A percentile compares a stretch with the other conserved stretches of the same genome.
These are phyloP conservation scores for Lacerta agilis DNA, from an alignment of 2,797 vertebrate species.

Conservation along the genomic window DNA sequence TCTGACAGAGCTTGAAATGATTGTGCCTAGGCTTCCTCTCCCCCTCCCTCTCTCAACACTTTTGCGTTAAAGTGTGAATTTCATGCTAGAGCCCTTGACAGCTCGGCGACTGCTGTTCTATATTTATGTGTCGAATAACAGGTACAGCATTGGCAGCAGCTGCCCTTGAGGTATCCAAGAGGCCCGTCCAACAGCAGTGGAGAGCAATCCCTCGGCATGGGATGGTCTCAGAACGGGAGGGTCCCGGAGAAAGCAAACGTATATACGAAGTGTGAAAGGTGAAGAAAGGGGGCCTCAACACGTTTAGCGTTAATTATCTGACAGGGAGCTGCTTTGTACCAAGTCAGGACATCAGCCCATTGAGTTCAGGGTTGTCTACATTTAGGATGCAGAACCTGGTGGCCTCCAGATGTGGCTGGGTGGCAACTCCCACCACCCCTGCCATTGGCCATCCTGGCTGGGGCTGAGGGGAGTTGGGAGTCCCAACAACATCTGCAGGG, in stretches of 20 bases:
- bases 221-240: background rate
- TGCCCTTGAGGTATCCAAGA: conserved; percentile 12
- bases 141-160: conserved; percentile 25
- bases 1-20: conserved; percentile 62
- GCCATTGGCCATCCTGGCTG: too few relatives aligned
- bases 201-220: conserved; percentile 31
- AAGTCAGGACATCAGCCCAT: background rate
- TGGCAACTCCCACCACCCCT: background rate
- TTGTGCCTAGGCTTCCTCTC: conserved; percentile 23
- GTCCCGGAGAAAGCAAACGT: background rate
- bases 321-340: background rate
- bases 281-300: background rate
- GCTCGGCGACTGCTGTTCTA: conserved; percentile 37
- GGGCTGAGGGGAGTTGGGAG: too few relatives aligned
- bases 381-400: background rate
- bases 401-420: too few relatives aligned
- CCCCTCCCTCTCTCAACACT: conserved; percentile 31
- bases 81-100: conserved; percentile 45
- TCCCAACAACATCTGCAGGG: background rate
- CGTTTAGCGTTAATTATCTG: background rate
- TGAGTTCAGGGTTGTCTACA: background rate
- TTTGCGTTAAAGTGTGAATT: conserved; percentile 57
- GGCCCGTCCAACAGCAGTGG: background rate
- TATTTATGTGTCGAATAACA: conserved; percentile 57
- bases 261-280: background rate